Percentiles rank a stretch among this genome's conserved stretches.
Conservation (phyloP, 2,113 vertebrate genomes). For the Hippopotamus amphibius region DNA sequence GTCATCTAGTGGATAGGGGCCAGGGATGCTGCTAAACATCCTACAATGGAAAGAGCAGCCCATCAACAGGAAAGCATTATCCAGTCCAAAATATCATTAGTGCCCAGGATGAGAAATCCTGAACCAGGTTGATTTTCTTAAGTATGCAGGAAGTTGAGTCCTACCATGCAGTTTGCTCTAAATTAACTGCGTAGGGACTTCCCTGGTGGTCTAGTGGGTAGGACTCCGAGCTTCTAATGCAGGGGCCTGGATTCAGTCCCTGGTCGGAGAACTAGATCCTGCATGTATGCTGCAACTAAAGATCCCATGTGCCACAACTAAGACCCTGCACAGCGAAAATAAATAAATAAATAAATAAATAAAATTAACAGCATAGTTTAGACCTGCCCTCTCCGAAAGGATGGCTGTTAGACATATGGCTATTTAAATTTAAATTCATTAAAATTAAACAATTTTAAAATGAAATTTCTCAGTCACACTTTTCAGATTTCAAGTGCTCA, state of each 20-base stretch:
- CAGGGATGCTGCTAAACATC: background rate
- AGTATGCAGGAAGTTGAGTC: background rate
- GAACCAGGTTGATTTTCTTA: background rate
- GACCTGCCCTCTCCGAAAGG: background rate
- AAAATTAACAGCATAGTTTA: background rate
- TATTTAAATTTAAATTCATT: background rate
- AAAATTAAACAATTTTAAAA: conserved; percentile 17
- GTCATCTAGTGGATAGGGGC: background rate
- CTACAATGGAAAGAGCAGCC: background rate
- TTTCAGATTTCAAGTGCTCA: background rate
- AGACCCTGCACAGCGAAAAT: too few species aligned
- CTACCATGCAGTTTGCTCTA: background rate
- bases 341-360: too few species aligned
- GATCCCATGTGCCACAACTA: too few species aligned
- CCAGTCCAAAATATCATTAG: background rate
- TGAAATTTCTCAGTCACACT: background rate
- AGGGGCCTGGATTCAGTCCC: too few species aligned
- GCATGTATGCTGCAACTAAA: too few species aligned
- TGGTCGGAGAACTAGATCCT: too few species aligned
- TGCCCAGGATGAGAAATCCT: background rate
- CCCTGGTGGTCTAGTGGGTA: too few species aligned
- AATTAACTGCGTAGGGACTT: background rate
- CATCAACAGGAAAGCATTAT: background rate
- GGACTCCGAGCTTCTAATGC: too few species aligned
- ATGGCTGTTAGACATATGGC: background rate